phyloP scores from a whole-genome alignment of 2,888 invertebrate species.

The Pollenia angustigena region DNA sequence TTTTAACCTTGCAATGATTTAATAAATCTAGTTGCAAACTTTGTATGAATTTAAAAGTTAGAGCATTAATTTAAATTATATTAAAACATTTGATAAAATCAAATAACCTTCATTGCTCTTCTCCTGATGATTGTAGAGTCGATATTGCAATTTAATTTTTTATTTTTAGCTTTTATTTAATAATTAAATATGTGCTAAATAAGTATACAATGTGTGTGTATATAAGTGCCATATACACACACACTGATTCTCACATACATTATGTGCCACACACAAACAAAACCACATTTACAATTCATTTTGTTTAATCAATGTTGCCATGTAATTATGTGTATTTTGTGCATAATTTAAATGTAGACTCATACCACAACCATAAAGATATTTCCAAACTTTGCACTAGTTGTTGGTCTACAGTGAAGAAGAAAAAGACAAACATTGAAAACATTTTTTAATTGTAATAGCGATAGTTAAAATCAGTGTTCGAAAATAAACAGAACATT shows the following conservation, averaged over 20 bases:
- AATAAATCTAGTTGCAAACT: no score
- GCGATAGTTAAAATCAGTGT: no score
- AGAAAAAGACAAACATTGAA: no score
- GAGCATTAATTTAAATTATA: no score
- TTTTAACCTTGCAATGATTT: no score
- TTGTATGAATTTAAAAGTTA: no score
- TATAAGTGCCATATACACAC: conserved; percentile 5
- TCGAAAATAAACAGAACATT: no score
- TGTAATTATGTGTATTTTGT: conserved; percentile 71
- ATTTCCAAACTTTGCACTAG: no score
- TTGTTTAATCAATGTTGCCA: conserved; percentile 83
- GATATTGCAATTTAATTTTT: conserved; percentile 5
- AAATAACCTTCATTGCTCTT: no score
- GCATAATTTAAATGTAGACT: conserved; percentile 42
- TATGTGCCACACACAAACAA: conserved; percentile 9
- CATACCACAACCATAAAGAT: neutral
- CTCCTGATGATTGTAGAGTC: neutral
- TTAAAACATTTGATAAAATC: no score
- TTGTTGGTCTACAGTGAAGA: no score
- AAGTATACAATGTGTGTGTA: neutral
- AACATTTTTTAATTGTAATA: no score
- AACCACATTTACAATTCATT: conserved; percentile 58
- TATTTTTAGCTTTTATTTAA: conserved; percentile 8
- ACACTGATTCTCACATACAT: neutral
- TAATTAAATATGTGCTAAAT: conserved; percentile 12